Evolutionary conservation across 2,113 vertebrate genomes (phyloP).

Genomic region (Triplophysa siluroides): DNA sequence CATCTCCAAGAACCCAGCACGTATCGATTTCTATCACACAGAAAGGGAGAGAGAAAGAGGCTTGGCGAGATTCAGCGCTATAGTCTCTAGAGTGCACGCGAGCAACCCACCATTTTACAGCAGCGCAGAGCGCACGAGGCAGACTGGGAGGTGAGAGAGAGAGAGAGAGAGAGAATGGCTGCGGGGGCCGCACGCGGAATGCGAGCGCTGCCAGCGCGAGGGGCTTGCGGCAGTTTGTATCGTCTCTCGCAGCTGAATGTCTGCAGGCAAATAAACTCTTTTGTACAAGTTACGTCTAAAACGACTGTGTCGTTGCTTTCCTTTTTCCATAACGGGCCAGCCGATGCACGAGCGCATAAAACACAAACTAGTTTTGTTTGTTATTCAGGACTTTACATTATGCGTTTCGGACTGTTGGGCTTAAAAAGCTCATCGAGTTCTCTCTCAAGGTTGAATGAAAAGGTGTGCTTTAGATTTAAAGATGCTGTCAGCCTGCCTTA

Average conservation of each 20-base stretch:
- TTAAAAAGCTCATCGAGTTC: neutral
- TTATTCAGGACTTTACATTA: neutral
- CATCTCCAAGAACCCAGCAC: neutral
- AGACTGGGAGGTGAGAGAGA: slow-evolving; percentile 21
- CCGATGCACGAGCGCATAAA: neutral
- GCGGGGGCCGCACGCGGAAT: slow-evolving; percentile 23
- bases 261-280: slow-evolving; percentile 18
- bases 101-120: slow-evolving; percentile 30
- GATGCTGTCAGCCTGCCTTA: neutral
- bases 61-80: slow-evolving; percentile 3
- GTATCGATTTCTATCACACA: slow-evolving; percentile 14
- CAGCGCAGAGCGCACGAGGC: slow-evolving; percentile 17
- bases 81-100: slow-evolving; percentile 13
- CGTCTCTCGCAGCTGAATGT: slow-evolving; percentile 38
- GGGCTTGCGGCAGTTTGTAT: slow-evolving; percentile 9
- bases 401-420: neutral
- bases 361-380: neutral
- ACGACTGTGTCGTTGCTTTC: neutral
- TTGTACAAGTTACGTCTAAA: slow-evolving; percentile 6
- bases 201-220: slow-evolving; percentile 13
- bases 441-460: neutral
- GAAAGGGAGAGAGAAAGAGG: neutral
- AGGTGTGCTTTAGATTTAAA: neutral
- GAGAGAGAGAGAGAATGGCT: slow-evolving; percentile 17
- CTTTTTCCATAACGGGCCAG: neutral